phyloP scores from a whole-genome alignment of 2,888 invertebrate species.

The Automeris io region DNA sequence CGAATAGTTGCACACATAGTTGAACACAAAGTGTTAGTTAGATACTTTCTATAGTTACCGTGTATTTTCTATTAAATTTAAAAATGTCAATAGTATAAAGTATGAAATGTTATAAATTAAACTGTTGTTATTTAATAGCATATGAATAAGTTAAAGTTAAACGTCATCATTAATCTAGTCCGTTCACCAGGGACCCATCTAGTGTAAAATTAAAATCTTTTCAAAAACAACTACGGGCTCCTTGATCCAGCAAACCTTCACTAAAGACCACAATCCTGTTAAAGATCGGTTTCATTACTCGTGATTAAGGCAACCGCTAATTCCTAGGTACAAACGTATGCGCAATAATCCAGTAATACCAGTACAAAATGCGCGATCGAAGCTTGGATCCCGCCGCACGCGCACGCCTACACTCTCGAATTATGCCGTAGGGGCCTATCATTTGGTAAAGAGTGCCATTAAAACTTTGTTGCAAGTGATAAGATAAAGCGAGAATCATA shows the following conservation, averaged over 20 bases:
- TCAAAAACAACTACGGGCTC: constrained; percentile 11
- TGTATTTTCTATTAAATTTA: no score
- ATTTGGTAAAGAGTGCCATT: constrained; percentile 4
- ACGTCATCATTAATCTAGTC: no score
- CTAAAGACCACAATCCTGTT: constrained; percentile 11
- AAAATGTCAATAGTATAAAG: no score
- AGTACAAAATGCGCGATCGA: constrained; percentile 25
- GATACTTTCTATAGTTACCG: no score
- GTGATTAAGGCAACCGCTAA: constrained; percentile 49
- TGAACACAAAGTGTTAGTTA: no score
- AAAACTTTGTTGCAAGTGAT: neutral
- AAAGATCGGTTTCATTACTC: constrained; percentile 38
- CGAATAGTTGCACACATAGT: no score
- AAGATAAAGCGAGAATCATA: neutral
- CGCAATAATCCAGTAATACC: constrained; percentile 29
- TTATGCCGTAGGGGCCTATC: constrained; percentile 5
- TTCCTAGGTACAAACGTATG: constrained; percentile 30
- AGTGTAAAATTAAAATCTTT: no score
- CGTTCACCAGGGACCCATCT: no score
- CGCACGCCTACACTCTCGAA: constrained; percentile 1
- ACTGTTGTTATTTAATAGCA: no score
- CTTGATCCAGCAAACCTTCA: constrained; percentile 5
- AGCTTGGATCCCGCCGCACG: constrained; percentile 16
- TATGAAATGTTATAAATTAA: no score
- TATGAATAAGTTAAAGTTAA: no score